Evolutionary conservation across 1,140 invertebrate species (phyloP).

Genomic region (Agrypnia vestita): DNA sequence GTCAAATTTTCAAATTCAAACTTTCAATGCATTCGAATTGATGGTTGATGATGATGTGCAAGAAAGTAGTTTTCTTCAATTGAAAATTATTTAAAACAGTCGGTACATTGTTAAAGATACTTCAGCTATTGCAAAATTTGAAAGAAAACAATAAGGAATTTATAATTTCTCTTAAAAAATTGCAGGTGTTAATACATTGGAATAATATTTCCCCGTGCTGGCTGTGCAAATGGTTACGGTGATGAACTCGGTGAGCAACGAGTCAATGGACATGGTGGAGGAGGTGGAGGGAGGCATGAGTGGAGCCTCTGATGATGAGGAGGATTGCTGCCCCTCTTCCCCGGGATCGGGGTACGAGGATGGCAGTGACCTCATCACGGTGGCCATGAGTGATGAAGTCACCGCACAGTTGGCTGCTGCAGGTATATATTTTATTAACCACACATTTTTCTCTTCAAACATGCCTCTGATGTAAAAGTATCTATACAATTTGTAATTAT

Average conservation of each 20-base stretch:
- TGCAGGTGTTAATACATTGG: conserved; percentile 22
- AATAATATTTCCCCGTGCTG: conserved; percentile 1
- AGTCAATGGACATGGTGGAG: conserved; percentile 75
- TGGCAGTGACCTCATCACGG: conserved; percentile 82
- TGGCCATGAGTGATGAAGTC: conserved; percentile 89
- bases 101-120: no score
- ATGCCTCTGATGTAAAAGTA: neutral
- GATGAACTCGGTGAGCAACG: conserved; percentile 75
- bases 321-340: conserved; percentile 83
- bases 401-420: conserved; percentile 96
- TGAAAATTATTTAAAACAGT: no score
- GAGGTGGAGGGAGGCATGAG: conserved; percentile 77
- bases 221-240: conserved; percentile 66
- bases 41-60: neutral
- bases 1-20: no score
- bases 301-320: conserved; percentile 83
- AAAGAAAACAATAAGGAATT: no score
- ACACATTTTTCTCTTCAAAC: neutral
- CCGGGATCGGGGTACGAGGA: conserved; percentile 83
- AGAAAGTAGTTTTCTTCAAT: conserved; percentile 6
- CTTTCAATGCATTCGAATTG: no score
- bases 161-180: neutral
- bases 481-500: neutral
- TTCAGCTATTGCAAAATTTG: no score
- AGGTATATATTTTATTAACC: conserved; percentile 73